Base-by-base conservation (phyloP, 2,888 invertebrate genomes). In the Phortica okadai region DNA sequence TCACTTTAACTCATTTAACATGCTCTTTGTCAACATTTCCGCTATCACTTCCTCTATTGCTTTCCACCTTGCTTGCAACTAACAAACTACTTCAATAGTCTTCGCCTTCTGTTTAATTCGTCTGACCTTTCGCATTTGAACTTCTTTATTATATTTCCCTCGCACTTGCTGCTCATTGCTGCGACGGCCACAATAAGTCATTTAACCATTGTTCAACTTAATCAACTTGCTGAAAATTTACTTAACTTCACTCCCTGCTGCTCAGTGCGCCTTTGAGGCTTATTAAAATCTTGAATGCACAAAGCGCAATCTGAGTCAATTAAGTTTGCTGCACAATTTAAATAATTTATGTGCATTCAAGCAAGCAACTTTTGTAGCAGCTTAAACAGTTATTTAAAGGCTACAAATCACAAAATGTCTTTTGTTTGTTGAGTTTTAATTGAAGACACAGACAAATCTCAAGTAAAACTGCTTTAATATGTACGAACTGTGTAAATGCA, bases 271-370 rank as follows among this genome's bases (percentile, higher is more conserved):
- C 64, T 14, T 66, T 41, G 64, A 41, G 21, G 69, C 69, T 70
- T 70, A 70, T 70, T 70, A 54, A 70, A 70, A 70, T 54, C 70
- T 70, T 21, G 10, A 70, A 70, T 70, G 70, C 33, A 25, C 70
- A 70, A 70, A 70, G 33, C 54, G 54, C 70, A 50, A 70, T 54
- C 70, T 33, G 14, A 54, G 70, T 54, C 70, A 70, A 70, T 70
- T 70, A 70, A 70, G 44, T 54, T 70, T 54, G 33, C 70, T 70
- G 54, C 56, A 70, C 25, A 54, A 70, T 70, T 70, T 70, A 70
- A 70, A 70, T 70, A 70, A 70, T 54, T 70, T 70, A 70, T 70
- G 50, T 8, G 56, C 45, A 6, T 45, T 4, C 70, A 54, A 21
- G 54, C 70, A 54, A 25, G 50, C 59, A 59, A 59, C 59, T 59